phyloP scores from a whole-genome alignment of 2,888 invertebrate genomes.

The Imbricaverruca yamaguchii region DNA sequence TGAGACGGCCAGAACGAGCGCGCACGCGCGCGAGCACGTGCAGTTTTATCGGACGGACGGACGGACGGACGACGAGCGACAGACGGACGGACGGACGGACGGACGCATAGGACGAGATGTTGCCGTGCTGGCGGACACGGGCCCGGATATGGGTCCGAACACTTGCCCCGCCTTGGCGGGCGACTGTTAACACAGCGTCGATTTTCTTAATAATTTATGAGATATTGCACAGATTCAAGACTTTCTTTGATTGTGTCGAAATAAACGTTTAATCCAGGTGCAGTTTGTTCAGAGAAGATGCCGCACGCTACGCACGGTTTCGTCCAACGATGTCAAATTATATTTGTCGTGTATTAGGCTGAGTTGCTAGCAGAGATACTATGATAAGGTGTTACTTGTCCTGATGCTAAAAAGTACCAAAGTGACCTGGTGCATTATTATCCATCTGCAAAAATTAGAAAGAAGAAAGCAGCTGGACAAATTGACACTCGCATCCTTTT shows the following conservation, averaged over 20 bases:
- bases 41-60: background rate
- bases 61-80: background rate
- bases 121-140: background rate
- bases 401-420: too few relatives aligned
- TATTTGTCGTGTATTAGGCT: too few relatives aligned
- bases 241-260: conserved; percentile 5
- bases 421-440: too few relatives aligned
- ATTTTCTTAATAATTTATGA: conserved; percentile 21
- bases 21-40: background rate
- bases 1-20: background rate
- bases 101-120: background rate
- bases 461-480: too few relatives aligned
- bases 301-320: too few relatives aligned
- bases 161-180: too few relatives aligned
- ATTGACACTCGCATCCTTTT: too few relatives aligned
- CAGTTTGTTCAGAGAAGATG: background rate
- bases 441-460: too few relatives aligned
- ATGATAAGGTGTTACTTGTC: too few relatives aligned
- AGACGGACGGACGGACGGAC: background rate
- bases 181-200: background rate
- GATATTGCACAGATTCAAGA: conserved; percentile 4
- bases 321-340: too few relatives aligned
- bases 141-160: too few relatives aligned
- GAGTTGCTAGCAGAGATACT: too few relatives aligned
- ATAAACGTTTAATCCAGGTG: conserved; percentile 6